Evolutionary conservation across 2,113 vertebrate species (phyloP).

Genomic region (Myotis yumanensis): DNA sequence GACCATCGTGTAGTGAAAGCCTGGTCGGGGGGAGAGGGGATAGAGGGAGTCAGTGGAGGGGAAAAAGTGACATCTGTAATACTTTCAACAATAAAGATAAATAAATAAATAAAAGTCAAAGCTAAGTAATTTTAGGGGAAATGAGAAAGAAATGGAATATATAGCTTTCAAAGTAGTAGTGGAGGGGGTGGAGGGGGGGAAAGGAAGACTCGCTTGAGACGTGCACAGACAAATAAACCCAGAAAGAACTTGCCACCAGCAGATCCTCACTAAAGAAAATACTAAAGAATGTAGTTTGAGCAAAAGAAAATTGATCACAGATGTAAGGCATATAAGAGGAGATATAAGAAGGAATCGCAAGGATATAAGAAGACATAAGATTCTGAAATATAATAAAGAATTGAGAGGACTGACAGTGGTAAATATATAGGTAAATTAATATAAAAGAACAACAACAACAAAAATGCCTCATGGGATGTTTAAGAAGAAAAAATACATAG

Average conservation of each 20-base stretch:
- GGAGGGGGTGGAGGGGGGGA: not conserved
- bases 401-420: not conserved
- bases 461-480: not conserved
- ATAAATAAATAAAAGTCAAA: not conserved
- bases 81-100: no score
- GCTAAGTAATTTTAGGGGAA: not conserved
- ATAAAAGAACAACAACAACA: conserved; percentile 9
- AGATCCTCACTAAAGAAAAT: conserved; percentile 1
- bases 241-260: not conserved
- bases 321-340: not conserved
- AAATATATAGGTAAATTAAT: not conserved
- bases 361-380: not conserved
- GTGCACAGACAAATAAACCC: conserved; percentile 7
- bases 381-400: not conserved
- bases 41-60: no score
- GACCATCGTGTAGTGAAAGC: no score
- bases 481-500: not conserved
- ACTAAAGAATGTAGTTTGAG: not conserved
- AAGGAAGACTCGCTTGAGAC: not conserved
- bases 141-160: not conserved
- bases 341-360: not conserved
- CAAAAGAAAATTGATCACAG: conserved; percentile 33
- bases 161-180: not conserved
- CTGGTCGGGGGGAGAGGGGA: no score
- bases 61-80: no score